Evolutionary conservation across 92 coral and sea anemone genomes (phyloP).

Genomic region (Pocillopora grandis): DNA sequence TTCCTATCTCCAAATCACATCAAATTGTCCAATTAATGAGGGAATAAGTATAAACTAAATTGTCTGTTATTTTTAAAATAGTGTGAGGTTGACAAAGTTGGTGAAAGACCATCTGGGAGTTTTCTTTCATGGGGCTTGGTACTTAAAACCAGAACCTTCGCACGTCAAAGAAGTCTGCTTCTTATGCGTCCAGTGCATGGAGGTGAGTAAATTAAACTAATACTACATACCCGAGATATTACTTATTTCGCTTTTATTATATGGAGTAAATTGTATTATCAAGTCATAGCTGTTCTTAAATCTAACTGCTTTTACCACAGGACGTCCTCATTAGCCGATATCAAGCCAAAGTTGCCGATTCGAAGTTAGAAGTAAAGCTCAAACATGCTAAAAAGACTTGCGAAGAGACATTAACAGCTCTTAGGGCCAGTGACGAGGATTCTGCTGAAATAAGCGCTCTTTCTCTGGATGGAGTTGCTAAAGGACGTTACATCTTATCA

Average conservation of each 20-base stretch:
- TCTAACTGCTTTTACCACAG: neutral
- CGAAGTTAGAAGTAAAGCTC: slow-evolving; percentile 27
- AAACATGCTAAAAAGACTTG: slow-evolving; percentile 26
- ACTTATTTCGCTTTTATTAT: neutral
- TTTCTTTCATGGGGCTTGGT: slow-evolving; percentile 47
- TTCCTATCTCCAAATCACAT: too few species aligned
- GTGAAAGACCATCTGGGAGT: slow-evolving; percentile 49
- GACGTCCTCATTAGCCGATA: slow-evolving; percentile 35
- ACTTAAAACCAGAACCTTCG: slow-evolving; percentile 42
- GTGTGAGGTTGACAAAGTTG: neutral
- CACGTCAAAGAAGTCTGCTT: slow-evolving; percentile 63
- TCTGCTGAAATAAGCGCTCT: slow-evolving; percentile 16
- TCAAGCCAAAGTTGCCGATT: slow-evolving; percentile 25
- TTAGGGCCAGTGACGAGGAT: neutral
- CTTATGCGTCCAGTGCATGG: slow-evolving; percentile 66
- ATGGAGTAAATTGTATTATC: neutral
- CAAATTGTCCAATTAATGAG: too few species aligned
- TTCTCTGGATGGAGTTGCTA: slow-evolving; percentile 49
- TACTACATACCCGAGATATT: too few species aligned
- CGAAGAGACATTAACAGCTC: slow-evolving; percentile 17
- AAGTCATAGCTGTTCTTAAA: neutral
- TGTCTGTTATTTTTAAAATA: neutral
- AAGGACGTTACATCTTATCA: slow-evolving; percentile 41
- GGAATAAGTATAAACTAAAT: too few species aligned
- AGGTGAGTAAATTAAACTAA: slow-evolving; percentile 24